phyloP scores from a whole-genome alignment of 2,113 vertebrate species.

The Pardalotus punctatus region DNA sequence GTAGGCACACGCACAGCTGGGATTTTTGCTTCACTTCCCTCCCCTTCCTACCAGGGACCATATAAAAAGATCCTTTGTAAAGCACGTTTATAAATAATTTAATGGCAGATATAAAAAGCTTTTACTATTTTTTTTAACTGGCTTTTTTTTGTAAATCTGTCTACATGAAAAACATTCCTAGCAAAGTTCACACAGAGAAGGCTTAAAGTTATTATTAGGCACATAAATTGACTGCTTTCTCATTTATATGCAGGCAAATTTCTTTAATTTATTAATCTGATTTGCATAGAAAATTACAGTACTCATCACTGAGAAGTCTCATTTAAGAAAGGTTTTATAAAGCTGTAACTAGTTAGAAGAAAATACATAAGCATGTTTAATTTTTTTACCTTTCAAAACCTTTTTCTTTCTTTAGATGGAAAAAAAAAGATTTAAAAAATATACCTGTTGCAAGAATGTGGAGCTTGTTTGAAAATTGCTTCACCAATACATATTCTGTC shows the following conservation, averaged over 20 bases:
- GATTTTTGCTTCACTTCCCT: background rate
- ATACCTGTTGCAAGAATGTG: background rate
- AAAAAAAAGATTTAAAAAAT: background rate
- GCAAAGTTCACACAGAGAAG: slow-evolving; percentile 36
- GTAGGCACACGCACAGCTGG: background rate
- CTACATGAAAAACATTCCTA: slow-evolving; percentile 54
- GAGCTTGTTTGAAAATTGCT: background rate
- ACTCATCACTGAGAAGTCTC: background rate
- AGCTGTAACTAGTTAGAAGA: background rate
- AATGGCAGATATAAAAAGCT: slow-evolving; percentile 31
- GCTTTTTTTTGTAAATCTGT: slow-evolving; percentile 30
- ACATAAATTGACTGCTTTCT: slow-evolving; percentile 63
- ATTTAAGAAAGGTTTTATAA: slow-evolving; percentile 16
- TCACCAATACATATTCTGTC: background rate
- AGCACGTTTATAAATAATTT: slow-evolving; percentile 51
- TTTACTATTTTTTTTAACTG: background rate
- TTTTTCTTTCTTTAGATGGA: background rate
- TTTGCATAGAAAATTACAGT: slow-evolving; percentile 61
- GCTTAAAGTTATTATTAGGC: slow-evolving; percentile 57
- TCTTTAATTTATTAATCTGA: slow-evolving; percentile 69
- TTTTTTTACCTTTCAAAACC: background rate
- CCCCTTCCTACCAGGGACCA: background rate
- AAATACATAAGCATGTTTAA: background rate
- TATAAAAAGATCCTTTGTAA: slow-evolving; percentile 19
- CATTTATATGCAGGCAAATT: slow-evolving; percentile 61